Conservation (phyloP, 2,888 invertebrate species). For the Blastobasis lacticolella region DNA sequence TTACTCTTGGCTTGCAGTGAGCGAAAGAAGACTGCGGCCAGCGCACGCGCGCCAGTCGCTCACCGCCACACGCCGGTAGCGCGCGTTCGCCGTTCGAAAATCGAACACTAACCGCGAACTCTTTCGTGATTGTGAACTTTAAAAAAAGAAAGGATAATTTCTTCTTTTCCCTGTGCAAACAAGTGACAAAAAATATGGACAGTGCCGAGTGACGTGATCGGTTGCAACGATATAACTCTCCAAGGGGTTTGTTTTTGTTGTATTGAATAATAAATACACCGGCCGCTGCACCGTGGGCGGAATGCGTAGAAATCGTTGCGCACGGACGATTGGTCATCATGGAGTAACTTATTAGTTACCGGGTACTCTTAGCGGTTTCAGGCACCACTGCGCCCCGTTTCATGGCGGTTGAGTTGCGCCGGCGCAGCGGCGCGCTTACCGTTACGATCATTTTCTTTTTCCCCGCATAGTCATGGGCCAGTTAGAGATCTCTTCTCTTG, state of each 20-base stretch:
- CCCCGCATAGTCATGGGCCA: background rate
- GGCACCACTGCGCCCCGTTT: slow-evolving; percentile 48
- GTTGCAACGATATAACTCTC: background rate
- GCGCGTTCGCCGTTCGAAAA: slow-evolving; percentile 35
- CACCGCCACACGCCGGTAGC: slow-evolving; percentile 39
- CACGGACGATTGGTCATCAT: slow-evolving; percentile 41
- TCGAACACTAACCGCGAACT: slow-evolving; percentile 21
- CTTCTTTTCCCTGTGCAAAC: slow-evolving; percentile 11
- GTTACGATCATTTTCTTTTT: slow-evolving; percentile 17
- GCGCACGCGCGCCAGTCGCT: slow-evolving; percentile 33
- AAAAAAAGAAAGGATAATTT: background rate
- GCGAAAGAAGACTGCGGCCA: slow-evolving; percentile 11
- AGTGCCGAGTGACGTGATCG: slow-evolving; percentile 19
- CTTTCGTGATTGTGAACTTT: slow-evolving; percentile 9
- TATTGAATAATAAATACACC: slow-evolving; percentile 15
- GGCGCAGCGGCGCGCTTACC: slow-evolving; percentile 26
- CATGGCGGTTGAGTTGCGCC: slow-evolving; percentile 41
- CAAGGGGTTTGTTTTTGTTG: slow-evolving; percentile 11
- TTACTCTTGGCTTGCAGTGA: no score
- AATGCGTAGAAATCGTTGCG: slow-evolving; percentile 58
- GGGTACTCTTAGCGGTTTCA: slow-evolving; percentile 49
- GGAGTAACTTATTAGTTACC: slow-evolving; percentile 35
- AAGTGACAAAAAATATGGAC: slow-evolving; percentile 17
- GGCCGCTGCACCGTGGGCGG: slow-evolving; percentile 11
- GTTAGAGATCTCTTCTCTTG: no score